phyloP scores from a whole-genome alignment of 2,113 vertebrate species.

The Xiphophorus hellerii region DNA sequence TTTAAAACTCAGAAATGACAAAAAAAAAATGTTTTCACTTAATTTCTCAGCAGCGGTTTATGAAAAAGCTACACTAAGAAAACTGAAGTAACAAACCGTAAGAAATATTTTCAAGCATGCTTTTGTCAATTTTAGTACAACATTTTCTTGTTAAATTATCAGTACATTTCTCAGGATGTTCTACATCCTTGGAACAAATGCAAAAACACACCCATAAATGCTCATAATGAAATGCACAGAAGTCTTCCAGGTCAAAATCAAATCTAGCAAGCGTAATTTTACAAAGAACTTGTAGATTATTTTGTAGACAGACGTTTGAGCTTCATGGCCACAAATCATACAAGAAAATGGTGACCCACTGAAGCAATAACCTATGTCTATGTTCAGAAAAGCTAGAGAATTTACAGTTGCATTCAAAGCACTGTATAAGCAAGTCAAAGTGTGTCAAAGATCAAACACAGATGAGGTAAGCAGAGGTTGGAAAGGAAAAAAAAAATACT shows the following conservation, averaged over 20 bases:
- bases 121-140: slow-evolving; percentile 19
- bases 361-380: slow-evolving; percentile 37
- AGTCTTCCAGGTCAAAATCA: slow-evolving; percentile 26
- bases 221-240: slow-evolving; percentile 23
- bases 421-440: slow-evolving; percentile 18
- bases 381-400: slow-evolving; percentile 43
- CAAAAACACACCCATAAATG: slow-evolving; percentile 14
- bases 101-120: slow-evolving; percentile 7
- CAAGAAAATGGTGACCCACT: slow-evolving; percentile 13
- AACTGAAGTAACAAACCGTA: slow-evolving; percentile 25
- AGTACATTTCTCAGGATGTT: slow-evolving; percentile 12
- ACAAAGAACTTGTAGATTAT: slow-evolving; percentile 30
- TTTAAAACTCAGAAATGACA: background rate
- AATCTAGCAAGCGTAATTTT: slow-evolving; percentile 21
- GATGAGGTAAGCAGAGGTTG: slow-evolving; percentile 17
- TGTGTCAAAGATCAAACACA: slow-evolving; percentile 49
- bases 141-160: slow-evolving; percentile 23
- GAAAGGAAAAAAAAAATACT: slow-evolving; percentile 10
- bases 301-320: slow-evolving; percentile 20
- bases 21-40: no score
- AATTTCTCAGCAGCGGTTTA: no score
- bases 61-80: slow-evolving; percentile 10
- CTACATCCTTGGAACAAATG: slow-evolving; percentile 20
- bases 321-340: slow-evolving; percentile 49
- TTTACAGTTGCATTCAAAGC: slow-evolving; percentile 27